Percentiles rank a stretch among this genome's conserved stretches.
phyloP scores from a whole-genome alignment of 2,888 invertebrate species.

The Lottia gigantea region DNA sequence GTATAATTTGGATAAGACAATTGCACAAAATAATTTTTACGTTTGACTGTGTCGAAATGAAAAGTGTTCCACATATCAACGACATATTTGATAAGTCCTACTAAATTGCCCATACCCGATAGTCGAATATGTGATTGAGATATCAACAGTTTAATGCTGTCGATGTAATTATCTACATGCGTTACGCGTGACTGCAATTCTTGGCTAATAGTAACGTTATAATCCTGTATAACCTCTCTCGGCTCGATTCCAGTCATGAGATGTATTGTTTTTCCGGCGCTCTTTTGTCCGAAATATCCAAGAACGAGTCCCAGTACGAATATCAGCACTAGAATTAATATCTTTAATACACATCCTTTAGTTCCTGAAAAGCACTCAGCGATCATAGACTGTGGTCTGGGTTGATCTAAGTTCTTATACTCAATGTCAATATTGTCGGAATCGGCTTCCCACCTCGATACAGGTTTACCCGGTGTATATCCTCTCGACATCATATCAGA shows the following conservation, averaged over 20 bases:
- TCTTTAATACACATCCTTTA: constrained; percentile 50
- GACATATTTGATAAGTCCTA: constrained; percentile 47
- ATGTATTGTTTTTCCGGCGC: constrained; percentile 35
- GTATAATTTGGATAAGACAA: constrained; percentile 54
- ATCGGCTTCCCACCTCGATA: constrained; percentile 60
- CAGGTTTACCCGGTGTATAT: constrained; percentile 59
- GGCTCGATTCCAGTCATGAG: constrained; percentile 17
- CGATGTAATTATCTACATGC: constrained; percentile 51
- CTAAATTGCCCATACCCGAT: constrained; percentile 52
- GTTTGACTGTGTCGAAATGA: constrained; percentile 50
- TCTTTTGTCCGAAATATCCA: constrained; percentile 50
- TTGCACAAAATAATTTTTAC: constrained; percentile 51
- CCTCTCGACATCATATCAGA: constrained; percentile 51
- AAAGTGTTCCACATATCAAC: constrained; percentile 48
- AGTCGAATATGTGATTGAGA: constrained; percentile 36
- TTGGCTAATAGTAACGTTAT: constrained; percentile 43
- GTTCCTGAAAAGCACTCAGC: constrained; percentile 42
- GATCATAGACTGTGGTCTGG: constrained; percentile 33
- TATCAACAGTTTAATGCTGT: constrained; percentile 46
- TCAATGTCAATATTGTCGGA: constrained; percentile 62
- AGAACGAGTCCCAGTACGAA: constrained; percentile 53
- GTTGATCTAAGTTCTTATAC: constrained; percentile 57
- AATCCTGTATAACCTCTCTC: constrained; percentile 43
- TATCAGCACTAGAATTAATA: constrained; percentile 43
- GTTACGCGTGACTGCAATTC: constrained; percentile 48